Percentiles rank a stretch among this genome's conserved stretches.
Conservation (phyloP, 2,113 vertebrate genomes). For the Podarcis raffonei region DNA sequence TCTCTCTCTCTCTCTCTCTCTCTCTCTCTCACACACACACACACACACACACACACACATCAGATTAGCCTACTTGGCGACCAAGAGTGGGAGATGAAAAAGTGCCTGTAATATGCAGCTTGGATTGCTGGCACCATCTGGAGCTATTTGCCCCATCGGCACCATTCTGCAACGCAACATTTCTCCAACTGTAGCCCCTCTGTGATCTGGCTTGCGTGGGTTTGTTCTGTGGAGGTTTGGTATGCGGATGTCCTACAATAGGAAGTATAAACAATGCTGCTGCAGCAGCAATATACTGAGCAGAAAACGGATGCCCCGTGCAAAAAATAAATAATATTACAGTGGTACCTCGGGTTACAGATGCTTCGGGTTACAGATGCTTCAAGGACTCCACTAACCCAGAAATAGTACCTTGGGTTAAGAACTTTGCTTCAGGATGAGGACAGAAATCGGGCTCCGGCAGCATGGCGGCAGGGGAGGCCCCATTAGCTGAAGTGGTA, state of each 20-base stretch:
- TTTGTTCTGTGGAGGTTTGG: background rate
- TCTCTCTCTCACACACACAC: too few species aligned
- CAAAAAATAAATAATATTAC: background rate
- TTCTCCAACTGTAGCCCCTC: background rate
- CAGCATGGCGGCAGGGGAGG: too few species aligned
- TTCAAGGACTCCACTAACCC: too few species aligned
- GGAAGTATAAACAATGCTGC: background rate
- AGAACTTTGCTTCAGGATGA: too few species aligned
- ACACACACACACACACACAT: background rate
- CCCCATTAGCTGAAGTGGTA: too few species aligned
- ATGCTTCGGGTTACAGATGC: too few species aligned
- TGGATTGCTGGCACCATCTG: background rate
- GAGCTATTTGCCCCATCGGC: background rate
- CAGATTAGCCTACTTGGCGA: background rate
- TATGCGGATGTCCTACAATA: background rate
- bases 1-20: too few species aligned
- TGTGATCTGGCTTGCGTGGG: background rate
- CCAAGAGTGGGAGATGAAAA: background rate
- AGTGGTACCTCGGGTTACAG: too few species aligned
- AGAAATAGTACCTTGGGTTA: too few species aligned
- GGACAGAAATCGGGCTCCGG: accelerated
- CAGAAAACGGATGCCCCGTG: background rate
- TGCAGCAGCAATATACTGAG: background rate
- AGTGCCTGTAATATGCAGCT: background rate
- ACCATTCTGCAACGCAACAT: background rate